Conservation (phyloP, 2,888 invertebrate genomes). For the Lasiommata megera region DNA sequence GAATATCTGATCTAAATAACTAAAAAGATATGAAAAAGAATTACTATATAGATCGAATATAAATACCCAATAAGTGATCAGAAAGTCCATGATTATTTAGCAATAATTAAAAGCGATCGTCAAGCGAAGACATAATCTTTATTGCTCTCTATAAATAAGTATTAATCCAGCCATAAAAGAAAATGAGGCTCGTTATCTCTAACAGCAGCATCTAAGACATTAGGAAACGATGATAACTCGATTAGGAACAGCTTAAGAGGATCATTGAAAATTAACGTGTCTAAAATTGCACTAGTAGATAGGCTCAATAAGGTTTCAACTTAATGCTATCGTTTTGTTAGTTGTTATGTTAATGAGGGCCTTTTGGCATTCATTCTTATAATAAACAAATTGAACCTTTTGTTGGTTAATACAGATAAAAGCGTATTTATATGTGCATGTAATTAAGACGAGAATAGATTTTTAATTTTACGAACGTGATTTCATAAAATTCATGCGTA, state of each 20-base stretch:
- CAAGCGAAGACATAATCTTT: neutral
- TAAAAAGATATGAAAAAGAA: too few species aligned
- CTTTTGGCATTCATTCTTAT: neutral
- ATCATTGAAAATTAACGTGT: neutral
- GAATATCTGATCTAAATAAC: too few species aligned
- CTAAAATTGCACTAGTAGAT: neutral
- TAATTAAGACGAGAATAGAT: too few species aligned
- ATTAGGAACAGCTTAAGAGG: slow-evolving; percentile 20
- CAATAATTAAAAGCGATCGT: neutral
- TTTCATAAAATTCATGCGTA: too few species aligned
- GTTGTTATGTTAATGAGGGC: neutral
- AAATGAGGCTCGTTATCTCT: slow-evolving; percentile 30
- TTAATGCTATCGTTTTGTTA: neutral
- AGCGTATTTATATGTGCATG: too few species aligned
- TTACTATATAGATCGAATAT: too few species aligned
- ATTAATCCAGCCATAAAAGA: slow-evolving; percentile 32
- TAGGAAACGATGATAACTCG: slow-evolving; percentile 29
- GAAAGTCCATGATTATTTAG: neutral
- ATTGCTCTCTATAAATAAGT: slow-evolving; percentile 22
- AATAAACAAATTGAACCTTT: too few species aligned
- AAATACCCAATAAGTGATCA: too few species aligned
- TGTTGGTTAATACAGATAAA: too few species aligned
- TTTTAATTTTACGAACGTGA: too few species aligned
- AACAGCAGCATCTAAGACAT: slow-evolving; percentile 22
- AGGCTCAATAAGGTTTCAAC: neutral